Percentiles rank a stretch among this genome's conserved stretches.
Evolutionary conservation across 2,888 invertebrate species (phyloP).

Genomic region (Sabellastarte sp.): DNA sequence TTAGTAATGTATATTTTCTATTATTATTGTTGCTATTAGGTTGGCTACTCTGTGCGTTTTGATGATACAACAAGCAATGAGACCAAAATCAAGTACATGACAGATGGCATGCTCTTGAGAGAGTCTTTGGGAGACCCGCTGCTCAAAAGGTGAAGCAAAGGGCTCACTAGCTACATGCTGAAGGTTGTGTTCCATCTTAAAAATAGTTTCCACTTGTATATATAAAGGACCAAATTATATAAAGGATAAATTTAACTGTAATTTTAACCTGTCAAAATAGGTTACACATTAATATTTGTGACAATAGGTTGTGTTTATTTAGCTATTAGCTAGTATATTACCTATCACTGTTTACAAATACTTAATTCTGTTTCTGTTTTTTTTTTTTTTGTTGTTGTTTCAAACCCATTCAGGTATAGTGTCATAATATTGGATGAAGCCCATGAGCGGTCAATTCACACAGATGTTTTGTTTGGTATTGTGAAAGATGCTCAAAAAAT

Average conservation of each 20-base stretch:
- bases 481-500: constrained; percentile 80
- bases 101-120: constrained; percentile 90
- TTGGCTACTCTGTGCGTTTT: constrained; percentile 73
- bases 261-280: not conserved
- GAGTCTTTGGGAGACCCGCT: constrained; percentile 74
- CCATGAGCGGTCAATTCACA: constrained; percentile 91
- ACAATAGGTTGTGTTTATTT: too few relatives aligned
- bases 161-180: too few relatives aligned
- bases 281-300: too few relatives aligned
- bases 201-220: too few relatives aligned
- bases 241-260: too few relatives aligned
- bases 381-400: too few relatives aligned
- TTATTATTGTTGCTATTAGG: constrained; percentile 37
- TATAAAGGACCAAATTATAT: too few relatives aligned
- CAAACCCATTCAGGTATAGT: constrained; percentile 74
- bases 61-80: constrained; percentile 79
- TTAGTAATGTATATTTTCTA: too few relatives aligned
- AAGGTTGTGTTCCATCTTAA: too few relatives aligned
- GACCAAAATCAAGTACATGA: constrained; percentile 85
- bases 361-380: too few relatives aligned
- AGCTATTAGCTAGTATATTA: too few relatives aligned
- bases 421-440: constrained; percentile 90
- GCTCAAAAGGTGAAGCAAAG: constrained; percentile 54
- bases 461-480: constrained; percentile 90
- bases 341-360: too few relatives aligned